Conservation (phyloP, 2,888 invertebrate species). For the Diloba caeruleocephala region DNA sequence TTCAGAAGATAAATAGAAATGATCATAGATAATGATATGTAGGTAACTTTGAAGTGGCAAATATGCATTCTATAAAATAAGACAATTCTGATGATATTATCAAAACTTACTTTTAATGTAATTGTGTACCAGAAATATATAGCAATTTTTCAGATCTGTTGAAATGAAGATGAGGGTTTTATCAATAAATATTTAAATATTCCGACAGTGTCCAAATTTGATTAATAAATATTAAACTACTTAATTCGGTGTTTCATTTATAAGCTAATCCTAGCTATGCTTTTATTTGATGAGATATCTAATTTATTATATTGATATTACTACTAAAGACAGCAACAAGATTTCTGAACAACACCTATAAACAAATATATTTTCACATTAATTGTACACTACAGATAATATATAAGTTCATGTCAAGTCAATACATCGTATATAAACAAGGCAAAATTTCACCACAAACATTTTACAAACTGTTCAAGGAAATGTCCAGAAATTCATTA, state of each 20-base stretch:
- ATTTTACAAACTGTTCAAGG: conserved; percentile 33
- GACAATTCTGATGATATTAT: conserved; percentile 49
- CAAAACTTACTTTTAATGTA: conserved; percentile 37
- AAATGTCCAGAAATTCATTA: conserved; percentile 33
- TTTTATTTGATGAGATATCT: conserved; percentile 8
- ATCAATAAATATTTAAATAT: conserved; percentile 37
- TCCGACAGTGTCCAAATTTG: conserved; percentile 42
- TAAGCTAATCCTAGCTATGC: conserved; percentile 8
- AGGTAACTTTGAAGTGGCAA: conserved; percentile 15
- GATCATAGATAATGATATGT: conserved; percentile 7
- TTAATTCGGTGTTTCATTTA: conserved; percentile 39
- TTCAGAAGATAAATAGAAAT: conserved; percentile 25
- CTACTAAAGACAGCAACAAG: conserved; percentile 29
- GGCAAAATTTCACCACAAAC: conserved; percentile 19
- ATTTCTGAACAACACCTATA: conserved; percentile 46
- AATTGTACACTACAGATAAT: conserved; percentile 46
- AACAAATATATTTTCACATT: conserved; percentile 52
- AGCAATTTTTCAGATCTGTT: conserved; percentile 34
- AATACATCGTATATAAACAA: conserved; percentile 32
- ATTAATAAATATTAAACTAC: conserved; percentile 46
- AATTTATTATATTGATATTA: conserved; percentile 10
- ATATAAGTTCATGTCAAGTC: conserved; percentile 30
- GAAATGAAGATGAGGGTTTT: conserved; percentile 26
- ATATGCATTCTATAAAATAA: conserved; percentile 24
- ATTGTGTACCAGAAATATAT: conserved; percentile 26